Base-by-base conservation (phyloP, 2,797 vertebrate genomes). In the Eutrigla gurnardus region DNA sequence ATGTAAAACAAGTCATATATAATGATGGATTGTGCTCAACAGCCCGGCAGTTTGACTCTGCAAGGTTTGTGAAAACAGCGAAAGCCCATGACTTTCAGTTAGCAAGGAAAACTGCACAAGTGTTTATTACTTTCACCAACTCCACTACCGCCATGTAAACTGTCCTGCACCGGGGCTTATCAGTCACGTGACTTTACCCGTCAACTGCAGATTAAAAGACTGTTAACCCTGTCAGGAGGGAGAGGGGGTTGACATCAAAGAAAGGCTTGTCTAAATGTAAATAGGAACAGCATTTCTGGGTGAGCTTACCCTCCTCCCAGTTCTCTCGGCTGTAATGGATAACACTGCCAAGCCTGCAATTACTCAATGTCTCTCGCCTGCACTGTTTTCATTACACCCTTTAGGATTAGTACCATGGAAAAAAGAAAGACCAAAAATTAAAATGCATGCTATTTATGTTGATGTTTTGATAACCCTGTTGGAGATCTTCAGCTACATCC, bases 251-350 rank as follows among this genome's bases (percentile, higher is more conserved):
- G 74, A 81, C 78, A 63, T 81, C 76, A 77, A 50, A 75, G 77
- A 86, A 81, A 73, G 88, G 76, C 91, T 92, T 92, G 90, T 94
- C 93, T 93, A 93, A 93, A 95, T 95, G 91, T 93, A 94, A 94
- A 95, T 93, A 90, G 87, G 89, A 90, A 65, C 71, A 84, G 83
- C 71, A 61, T 88, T 90, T 90, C 73, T 86, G 73, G 83, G 78
- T 70, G 81, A 81, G 87, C 80, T 77, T 84, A 72, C 78, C 70
- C 65, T 80, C 67, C 84, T 85, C 87, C 57, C 35, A n/a, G 69
- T 78, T 58, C 81, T 84, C 83, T 76, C 65, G 67, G 90, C 86
- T 88, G 81, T 93, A 93, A 93, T 93, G 90, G 91, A 94, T 93
- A 93, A 93, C 88, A 71, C 81, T 77, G 83, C 88, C 86, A 87